phyloP scores from a whole-genome alignment of 2,888 invertebrate genomes.

The Pterostichus madidus region DNA sequence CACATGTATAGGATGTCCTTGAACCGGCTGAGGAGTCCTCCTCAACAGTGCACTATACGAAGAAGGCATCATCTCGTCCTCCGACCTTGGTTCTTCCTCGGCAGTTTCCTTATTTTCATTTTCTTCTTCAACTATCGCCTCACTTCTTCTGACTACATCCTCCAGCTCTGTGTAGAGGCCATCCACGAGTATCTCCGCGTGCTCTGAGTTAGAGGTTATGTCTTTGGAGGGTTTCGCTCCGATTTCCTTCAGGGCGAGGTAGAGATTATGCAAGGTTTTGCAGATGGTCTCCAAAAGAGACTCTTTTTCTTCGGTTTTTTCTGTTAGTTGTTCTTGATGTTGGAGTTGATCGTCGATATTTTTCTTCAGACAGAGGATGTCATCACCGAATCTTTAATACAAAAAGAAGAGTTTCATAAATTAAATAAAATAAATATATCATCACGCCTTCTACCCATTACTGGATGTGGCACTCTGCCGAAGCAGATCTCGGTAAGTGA shows the following conservation, averaged over 20 bases:
- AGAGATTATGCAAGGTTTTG: slow-evolving; percentile 68
- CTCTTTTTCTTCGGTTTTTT: slow-evolving; percentile 73
- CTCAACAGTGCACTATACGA: slow-evolving; percentile 75
- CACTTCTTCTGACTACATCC: slow-evolving; percentile 54
- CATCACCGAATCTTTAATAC: slow-evolving; percentile 84
- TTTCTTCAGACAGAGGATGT: slow-evolving; percentile 82
- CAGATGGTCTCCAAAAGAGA: slow-evolving; percentile 69
- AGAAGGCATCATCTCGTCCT: slow-evolving; percentile 75
- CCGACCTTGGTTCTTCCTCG: slow-evolving; percentile 69
- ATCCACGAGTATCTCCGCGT: slow-evolving; percentile 54
- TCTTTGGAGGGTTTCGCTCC: slow-evolving; percentile 59
- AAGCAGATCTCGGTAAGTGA: too few relatives aligned
- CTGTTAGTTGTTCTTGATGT: slow-evolving; percentile 75
- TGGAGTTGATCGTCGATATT: slow-evolving; percentile 79
- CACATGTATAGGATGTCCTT: slow-evolving; percentile 72
- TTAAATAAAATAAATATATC: too few relatives aligned
- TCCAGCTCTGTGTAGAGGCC: slow-evolving; percentile 66
- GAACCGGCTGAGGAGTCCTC: slow-evolving; percentile 74
- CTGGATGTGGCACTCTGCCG: too few relatives aligned
- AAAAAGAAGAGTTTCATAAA: slow-evolving; percentile 13
- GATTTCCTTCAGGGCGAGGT: slow-evolving; percentile 68
- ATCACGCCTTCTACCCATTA: too few relatives aligned
- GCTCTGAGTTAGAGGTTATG: slow-evolving; percentile 65
- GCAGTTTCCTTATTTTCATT: slow-evolving; percentile 68
- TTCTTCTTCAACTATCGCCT: slow-evolving; percentile 64